Evolutionary conservation across 2,797 vertebrate species (phyloP), one percentile per base, ranked within the genome.

Genomic region (Chaunax sp.): DNA sequence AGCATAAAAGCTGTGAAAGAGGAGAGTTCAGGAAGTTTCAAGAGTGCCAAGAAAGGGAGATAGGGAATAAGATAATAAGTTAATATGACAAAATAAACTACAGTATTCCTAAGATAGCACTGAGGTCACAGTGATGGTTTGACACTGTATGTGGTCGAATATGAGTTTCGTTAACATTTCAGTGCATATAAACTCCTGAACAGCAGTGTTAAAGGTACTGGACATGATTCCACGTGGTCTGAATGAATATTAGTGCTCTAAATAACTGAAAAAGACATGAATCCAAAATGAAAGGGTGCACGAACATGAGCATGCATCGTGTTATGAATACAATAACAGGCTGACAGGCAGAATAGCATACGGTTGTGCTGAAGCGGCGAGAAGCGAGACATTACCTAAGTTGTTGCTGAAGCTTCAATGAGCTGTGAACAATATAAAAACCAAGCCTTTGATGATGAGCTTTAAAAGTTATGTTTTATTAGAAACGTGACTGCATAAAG

Each of bases 321-420:
- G 13, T 56, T 28, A 45, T 40, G 43, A 69, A 55, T 35, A 51
- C 25, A 54, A 61, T 7, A 37, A 13, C 25, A 49, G 37, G 54
- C 28, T 19, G 47, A 66, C 23, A 18, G 10, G 46, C 55, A 71
- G 16, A 51, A 7, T 22, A 38, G 56, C 76, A 69, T 43, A 38
- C 53, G 50, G 53, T 77, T 81, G 66, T 85, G 86, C 83, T 77
- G 63, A 83, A 84, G 73, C 30, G 63, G 68, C 67, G 78, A 75
- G 77, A 88, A 86, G 83, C 68, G 43, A 82, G 67, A 91, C 86
- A 6, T 95, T 95, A 95, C 94, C 94, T 95, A 95, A 90, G 78
- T 84, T 89, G 87, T 84, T 83, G 93, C 93, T 61, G 93, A 94
- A 91, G 94, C 93, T 93, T 95, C 94, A 94, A 94, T 94, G 90